Evolutionary conservation across 2,113 vertebrate genomes (phyloP), one percentile per base, ranked within the genome.

Genomic region (Puffinus mauretanicus): DNA sequence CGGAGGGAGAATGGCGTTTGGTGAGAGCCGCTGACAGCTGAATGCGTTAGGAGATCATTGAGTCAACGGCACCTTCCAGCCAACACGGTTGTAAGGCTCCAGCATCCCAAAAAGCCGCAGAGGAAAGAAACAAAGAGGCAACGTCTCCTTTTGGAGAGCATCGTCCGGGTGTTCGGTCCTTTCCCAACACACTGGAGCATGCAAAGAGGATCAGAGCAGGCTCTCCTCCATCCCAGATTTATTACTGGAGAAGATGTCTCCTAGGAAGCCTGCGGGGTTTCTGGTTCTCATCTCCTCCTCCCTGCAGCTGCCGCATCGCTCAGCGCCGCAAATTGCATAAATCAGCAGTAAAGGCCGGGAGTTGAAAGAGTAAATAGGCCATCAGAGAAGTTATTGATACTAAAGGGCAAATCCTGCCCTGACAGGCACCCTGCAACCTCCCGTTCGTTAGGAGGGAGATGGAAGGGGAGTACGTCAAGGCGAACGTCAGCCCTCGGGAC

Each of bases 401-500:
- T n/a, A 11, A 66, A 71, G 55, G 60, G 60, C 38, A 84, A 84
- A 49, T 29, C 57, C 40, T n/a, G 69, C 78, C 69, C 81, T 25
- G 36, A 9, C 51, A 47, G 32, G 19, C 36, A n/a, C 34, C n/a
- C 54, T 26, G 46, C 44, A 54, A 70, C 44, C 44, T 75, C 52
- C 52, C 1, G 2, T 36, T 49, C 7, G 4, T 38, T 17, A 2
- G 18, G 3, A 79, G 61, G 65, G 47, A 71, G 51, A 20, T 6
- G 46, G 90, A 66, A 66, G 16, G n/a, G 61, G 3, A 13, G 16
- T 11, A 60, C 0, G 0, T 47, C 75, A 62, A 60, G 60, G 77
- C 0, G 6, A 69, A 9, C 1, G 6, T 6, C 86, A 38, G 27
- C 34, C 61, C 58, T 24, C 1, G 4, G 65, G 11, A n/a, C 1